Conservation (phyloP, 2,113 vertebrate genomes). For the Hippocampus comes region DNA sequence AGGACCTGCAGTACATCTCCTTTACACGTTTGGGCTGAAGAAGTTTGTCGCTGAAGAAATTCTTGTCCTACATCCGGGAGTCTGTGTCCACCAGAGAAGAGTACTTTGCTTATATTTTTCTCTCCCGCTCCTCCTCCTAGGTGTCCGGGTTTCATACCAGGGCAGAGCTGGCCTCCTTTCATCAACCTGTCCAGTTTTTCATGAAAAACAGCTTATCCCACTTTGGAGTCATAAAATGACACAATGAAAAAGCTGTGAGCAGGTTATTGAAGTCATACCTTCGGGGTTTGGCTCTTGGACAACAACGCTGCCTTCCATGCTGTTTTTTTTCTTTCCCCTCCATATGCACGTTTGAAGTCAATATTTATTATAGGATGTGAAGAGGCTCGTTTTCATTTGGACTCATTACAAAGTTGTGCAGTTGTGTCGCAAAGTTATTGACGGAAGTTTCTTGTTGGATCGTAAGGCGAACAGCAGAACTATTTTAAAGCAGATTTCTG, state of each 20-base stretch:
- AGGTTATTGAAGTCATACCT: conserved; percentile 50
- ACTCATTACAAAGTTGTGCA: conserved; percentile 2
- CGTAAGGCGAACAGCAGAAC: conserved; percentile 43
- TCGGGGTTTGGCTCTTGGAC: conserved; percentile 33
- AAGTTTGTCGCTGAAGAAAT: no score
- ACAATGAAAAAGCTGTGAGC: not conserved
- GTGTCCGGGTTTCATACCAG: not conserved
- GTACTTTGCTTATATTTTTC: not conserved
- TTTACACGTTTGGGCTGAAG: no score
- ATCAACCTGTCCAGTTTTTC: not conserved
- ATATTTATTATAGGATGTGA: conserved; percentile 65
- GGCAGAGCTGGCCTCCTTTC: not conserved
- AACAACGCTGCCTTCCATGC: conserved; percentile 45
- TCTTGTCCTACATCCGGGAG: no score
- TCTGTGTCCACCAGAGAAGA: not conserved
- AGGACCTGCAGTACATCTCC: not conserved
- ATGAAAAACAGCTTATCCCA: not conserved
- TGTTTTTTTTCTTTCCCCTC: conserved; percentile 39
- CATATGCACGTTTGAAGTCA: conserved; percentile 44
- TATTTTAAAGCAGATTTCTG: conserved; percentile 14
- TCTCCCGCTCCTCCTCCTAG: not conserved
- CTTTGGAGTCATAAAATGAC: not conserved
- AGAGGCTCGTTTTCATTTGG: conserved; percentile 56
- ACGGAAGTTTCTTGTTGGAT: conserved; percentile 24
- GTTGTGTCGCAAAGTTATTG: conserved; percentile 36